A percentile compares a stretch with the other conserved stretches of the same genome.
Evolutionary conservation across 1,140 invertebrate genomes (phyloP).

Genomic region (Drosophila albomicans): DNA sequence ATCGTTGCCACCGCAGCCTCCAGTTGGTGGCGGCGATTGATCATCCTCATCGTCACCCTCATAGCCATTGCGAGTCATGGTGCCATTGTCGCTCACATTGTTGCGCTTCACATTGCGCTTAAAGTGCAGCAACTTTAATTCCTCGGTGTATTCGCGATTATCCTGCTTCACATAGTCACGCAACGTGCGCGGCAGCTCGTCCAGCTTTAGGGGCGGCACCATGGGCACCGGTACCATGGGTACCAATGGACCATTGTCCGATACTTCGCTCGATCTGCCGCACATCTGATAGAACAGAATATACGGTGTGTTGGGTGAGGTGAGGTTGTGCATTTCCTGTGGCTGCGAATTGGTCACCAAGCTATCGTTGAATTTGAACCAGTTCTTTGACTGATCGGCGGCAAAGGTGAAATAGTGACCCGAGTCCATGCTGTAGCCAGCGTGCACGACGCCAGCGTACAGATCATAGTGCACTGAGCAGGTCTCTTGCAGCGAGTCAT

Average conservation of each 20-base stretch:
- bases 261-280: constrained; percentile 64
- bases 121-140: constrained; percentile 59
- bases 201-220: constrained; percentile 58
- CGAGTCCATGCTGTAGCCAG: constrained; percentile 92
- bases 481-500: constrained; percentile 67
- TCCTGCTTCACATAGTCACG: constrained; percentile 76
- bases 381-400: constrained; percentile 89
- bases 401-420: constrained; percentile 95
- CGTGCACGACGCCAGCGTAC: constrained; percentile 93
- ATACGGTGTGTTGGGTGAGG: constrained; percentile 92
- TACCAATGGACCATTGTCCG: constrained; percentile 36
- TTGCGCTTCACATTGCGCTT: constrained; percentile 52
- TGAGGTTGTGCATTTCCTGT: constrained; percentile 87
- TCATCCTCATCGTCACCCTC: constrained; percentile 75
- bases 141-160: constrained; percentile 72
- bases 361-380: constrained; percentile 94
- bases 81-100: constrained; percentile 36
- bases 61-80: constrained; percentile 42
- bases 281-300: constrained; percentile 90
- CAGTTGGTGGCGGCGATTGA: constrained; percentile 60
- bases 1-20: constrained; percentile 74
- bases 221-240: constrained; percentile 63
- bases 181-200: constrained; percentile 69
- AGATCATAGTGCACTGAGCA: constrained; percentile 87
- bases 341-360: constrained; percentile 88